These are phyloP conservation scores for Pelagia noctiluca DNA, from an alignment of 30 jellyfish, hydroid and myxozoan species.

Conservation along the genomic window DNA sequence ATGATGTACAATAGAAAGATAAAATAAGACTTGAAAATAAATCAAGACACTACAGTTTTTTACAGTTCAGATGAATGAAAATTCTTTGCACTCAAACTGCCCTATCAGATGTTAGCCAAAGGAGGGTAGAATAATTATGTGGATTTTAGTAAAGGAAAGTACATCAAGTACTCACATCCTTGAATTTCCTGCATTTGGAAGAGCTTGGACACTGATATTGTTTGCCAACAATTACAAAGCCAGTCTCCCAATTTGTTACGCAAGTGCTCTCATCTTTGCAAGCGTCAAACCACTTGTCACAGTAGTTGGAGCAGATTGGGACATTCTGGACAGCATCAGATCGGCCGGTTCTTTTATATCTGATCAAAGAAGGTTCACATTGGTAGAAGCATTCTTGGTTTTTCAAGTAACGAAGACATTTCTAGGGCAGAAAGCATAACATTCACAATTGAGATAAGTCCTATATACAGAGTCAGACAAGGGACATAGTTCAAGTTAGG, in stretches of 20 bases:
- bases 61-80: neutral
- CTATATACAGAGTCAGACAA: neutral
- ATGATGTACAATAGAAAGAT: too few relatives aligned
- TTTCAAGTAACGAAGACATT: constrained; percentile 22
- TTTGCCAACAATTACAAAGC: constrained; percentile 36
- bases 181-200: constrained; percentile 48
- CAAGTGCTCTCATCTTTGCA: constrained; percentile 73
- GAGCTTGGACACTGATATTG: constrained; percentile 58
- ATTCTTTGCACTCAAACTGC: neutral
- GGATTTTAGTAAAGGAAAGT: neutral
- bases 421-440: too few relatives aligned
- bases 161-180: constrained; percentile 9
- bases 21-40: too few relatives aligned
- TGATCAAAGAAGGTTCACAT: constrained; percentile 57
- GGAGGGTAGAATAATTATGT: neutral
- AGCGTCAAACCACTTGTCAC: constrained; percentile 72
- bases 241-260: constrained; percentile 62
- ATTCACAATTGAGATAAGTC: neutral
- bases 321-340: constrained; percentile 47
- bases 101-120: neutral
- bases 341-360: constrained; percentile 38
- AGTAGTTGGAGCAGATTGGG: constrained; percentile 64
- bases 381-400: constrained; percentile 75
- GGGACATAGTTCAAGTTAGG: neutral
- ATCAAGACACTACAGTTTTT: too few relatives aligned